Conservation (phyloP, 2,797 vertebrate species). For the Chelonia mydas region DNA sequence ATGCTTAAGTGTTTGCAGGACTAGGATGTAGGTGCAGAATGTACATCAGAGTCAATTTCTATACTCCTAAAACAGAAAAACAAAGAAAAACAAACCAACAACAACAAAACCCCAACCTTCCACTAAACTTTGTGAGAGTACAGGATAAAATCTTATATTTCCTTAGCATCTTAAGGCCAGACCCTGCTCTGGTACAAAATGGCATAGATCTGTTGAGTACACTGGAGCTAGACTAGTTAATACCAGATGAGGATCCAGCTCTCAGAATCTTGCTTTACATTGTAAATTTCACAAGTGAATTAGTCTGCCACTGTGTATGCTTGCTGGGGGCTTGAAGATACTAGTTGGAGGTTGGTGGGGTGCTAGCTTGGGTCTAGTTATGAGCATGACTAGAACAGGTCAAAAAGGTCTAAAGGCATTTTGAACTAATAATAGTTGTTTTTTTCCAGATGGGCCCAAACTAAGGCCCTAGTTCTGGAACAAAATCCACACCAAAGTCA, state of each 20-base stretch:
- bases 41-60: fast-evolving
- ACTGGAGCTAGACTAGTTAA: not conserved
- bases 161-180: not conserved
- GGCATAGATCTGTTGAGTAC: not conserved
- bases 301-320: not conserved
- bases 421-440: not conserved
- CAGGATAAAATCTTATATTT: not conserved
- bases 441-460: not conserved
- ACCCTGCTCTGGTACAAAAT: not conserved
- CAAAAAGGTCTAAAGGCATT: not conserved
- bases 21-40: not conserved
- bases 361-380: not conserved
- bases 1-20: not conserved
- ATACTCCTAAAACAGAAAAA: not conserved
- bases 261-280: not conserved
- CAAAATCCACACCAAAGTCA: not conserved
- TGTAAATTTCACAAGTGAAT: not conserved
- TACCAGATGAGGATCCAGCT: not conserved
- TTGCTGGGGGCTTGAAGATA: not conserved
- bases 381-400: not conserved
- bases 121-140: not conserved
- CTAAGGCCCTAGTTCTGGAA: not conserved
- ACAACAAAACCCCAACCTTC: not conserved
- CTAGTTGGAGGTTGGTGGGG: not conserved
- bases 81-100: no score